phyloP scores from a whole-genome alignment of 2,113 vertebrate species.

The Grammomys dolichurus region DNA sequence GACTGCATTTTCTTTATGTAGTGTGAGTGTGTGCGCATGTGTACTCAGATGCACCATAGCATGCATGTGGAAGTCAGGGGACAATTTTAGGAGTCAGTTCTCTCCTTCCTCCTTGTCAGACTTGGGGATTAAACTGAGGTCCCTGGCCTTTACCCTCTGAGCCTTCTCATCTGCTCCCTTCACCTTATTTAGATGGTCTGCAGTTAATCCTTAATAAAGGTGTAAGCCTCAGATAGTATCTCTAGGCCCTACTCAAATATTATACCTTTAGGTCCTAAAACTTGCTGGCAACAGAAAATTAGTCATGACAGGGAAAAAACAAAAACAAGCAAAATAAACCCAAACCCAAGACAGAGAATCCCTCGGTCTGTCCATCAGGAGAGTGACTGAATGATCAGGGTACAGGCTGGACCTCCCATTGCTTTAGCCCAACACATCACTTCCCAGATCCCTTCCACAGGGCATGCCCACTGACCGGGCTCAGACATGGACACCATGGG shows the following conservation, averaged over 20 bases:
- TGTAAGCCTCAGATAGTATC: neutral
- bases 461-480: neutral
- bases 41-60: neutral
- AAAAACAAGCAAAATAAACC: neutral
- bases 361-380: neutral
- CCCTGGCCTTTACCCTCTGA: neutral
- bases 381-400: neutral
- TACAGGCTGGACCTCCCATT: neutral
- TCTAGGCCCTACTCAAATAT: neutral
- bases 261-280: neutral
- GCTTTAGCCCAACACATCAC: neutral
- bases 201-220: neutral
- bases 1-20: neutral
- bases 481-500: neutral
- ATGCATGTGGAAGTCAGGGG: neutral
- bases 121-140: neutral
- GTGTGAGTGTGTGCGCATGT: neutral
- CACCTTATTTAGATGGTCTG: neutral
- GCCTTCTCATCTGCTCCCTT: neutral
- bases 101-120: neutral
- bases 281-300: neutral
- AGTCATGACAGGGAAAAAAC: neutral
- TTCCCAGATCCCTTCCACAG: neutral
- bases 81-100: neutral
- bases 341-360: neutral